These are phyloP conservation scores for Cephus sareptanus DNA, from an alignment of 2,888 invertebrate genomes.

Conservation along the genomic window DNA sequence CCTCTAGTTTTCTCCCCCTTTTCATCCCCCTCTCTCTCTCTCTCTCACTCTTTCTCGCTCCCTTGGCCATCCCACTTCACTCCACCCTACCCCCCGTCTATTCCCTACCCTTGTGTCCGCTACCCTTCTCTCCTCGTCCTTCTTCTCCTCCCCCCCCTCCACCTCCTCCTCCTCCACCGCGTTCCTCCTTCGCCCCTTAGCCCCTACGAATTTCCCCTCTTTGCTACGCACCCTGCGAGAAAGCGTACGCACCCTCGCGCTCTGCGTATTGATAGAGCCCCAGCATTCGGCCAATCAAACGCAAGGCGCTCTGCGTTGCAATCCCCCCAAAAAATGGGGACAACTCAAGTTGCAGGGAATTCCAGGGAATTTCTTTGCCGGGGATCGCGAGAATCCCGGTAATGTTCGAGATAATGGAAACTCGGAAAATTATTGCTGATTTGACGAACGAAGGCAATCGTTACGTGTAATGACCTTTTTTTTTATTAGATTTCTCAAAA, in stretches of 20 bases:
- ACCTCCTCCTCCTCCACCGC: constrained; percentile 36
- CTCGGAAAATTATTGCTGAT: background rate
- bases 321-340: constrained; percentile 2
- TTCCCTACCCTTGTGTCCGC: constrained; percentile 39
- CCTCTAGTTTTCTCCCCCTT: constrained; percentile 61
- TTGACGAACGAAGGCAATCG: background rate
- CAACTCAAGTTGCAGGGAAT: background rate
- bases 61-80: constrained; percentile 26
- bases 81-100: constrained; percentile 28
- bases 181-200: constrained; percentile 40
- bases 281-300: constrained; percentile 59
- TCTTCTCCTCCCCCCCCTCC: constrained; percentile 35
- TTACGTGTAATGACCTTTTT: background rate
- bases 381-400: background rate
- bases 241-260: constrained; percentile 54
- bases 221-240: constrained; percentile 54
- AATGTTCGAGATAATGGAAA: background rate
- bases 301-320: constrained; percentile 12
- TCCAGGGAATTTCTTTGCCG: background rate
- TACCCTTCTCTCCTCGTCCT: constrained; percentile 32
- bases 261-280: constrained; percentile 48
- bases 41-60: constrained; percentile 28
- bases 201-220: constrained; percentile 50
- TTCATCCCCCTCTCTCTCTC: constrained; percentile 41
- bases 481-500: background rate